Evolutionary conservation across 2,888 invertebrate species (phyloP).

Genomic region (Lithophane leautieri): DNA sequence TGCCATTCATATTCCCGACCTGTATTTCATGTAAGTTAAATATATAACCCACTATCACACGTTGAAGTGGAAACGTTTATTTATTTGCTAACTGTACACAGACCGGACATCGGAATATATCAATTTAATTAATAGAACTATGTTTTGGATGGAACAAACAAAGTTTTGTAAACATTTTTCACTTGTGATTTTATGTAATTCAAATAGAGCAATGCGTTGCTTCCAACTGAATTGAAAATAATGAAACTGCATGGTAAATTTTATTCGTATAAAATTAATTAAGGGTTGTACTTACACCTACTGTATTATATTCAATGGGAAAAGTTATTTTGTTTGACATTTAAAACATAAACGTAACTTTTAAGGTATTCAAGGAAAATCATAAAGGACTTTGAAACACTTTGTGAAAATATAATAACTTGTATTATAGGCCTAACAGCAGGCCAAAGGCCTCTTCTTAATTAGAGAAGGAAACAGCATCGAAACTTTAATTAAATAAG

Average conservation of each 20-base stretch:
- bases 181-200: conserved; percentile 32
- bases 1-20: background rate
- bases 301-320: conserved; percentile 7
- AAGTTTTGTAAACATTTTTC: conserved; percentile 18
- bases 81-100: conserved; percentile 33
- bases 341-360: conserved; percentile 29
- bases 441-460: background rate
- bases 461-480: background rate
- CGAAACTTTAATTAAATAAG: background rate
- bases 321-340: conserved; percentile 42
- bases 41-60: conserved; percentile 3
- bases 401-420: conserved; percentile 4
- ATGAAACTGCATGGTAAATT: background rate
- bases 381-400: conserved; percentile 23
- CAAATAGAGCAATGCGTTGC: background rate
- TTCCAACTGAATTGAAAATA: conserved; percentile 4
- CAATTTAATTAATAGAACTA: conserved; percentile 40
- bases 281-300: conserved; percentile 3
- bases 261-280: background rate
- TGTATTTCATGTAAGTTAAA: conserved; percentile 10
- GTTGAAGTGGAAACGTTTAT: conserved; percentile 18
- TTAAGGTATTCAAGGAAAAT: conserved; percentile 24
- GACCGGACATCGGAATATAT: conserved; percentile 10
- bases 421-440: background rate
- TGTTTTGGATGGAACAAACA: conserved; percentile 29